Evolutionary conservation across 2,888 invertebrate genomes (phyloP), one percentile per base, ranked within the genome.

Genomic region (Helobdella robusta): DNA sequence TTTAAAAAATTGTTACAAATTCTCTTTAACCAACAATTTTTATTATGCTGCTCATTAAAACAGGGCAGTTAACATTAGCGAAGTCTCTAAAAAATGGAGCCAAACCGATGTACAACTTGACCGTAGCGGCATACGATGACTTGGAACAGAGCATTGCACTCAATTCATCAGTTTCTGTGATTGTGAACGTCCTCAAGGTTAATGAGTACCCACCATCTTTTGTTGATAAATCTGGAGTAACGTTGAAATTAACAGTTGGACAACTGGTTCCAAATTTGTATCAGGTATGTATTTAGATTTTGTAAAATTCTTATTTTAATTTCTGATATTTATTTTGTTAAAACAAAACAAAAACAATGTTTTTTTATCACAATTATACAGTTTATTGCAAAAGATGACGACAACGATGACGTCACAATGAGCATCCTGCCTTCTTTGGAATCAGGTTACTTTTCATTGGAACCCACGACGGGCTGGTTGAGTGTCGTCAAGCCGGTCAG

Each of bases 391-490:
- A 23, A 32, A 25, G 56, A 56, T 30, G 32, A 56, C 28, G 56
- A 56, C 56, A 56, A 56, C 18, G 56, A 56, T 30, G 28, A 28
- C 32, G 28, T 56, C 32, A 56, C 11, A 28, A 4, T 56, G 28
- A 1, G 11, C 28, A 25, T 56, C 6, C 8, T 30, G 28, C 20
- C 20, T n/a, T 30, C 30, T 56, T 28, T 30, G 2, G 56, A 56
- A 30, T 25, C 56, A 1, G 8, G 30, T 20, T 23, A 23, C 20
- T 63, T 63, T 25, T 25, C n/a, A 11, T 20, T 63, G 23, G 63
- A 63, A 30, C 50, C 52, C 3, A 1, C 15, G 15, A 48, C 52
- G 8, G 63, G 63, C 30, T 63, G 63, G 63, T 25, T 63, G 34
- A 63, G 63, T 52, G 35, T 52, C 18, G 28, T 63, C 20, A 35